Conservation (phyloP, 2,797 vertebrate genomes). For the Saxicola maurus region DNA sequence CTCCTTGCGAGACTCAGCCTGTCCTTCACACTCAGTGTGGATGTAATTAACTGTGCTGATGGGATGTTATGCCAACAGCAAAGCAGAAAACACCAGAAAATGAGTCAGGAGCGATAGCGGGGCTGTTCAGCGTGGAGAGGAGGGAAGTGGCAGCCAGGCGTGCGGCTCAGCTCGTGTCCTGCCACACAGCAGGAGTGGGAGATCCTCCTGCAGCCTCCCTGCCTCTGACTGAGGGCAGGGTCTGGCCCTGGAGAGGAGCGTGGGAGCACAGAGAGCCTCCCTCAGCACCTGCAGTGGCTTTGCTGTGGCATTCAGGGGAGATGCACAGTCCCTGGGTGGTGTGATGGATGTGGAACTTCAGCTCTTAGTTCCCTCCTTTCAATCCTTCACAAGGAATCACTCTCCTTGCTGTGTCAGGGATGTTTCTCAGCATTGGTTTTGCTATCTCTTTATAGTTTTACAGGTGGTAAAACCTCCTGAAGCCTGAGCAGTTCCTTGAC, state of each 20-base stretch:
- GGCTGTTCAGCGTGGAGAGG: neutral
- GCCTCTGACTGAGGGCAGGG: neutral
- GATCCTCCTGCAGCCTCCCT: neutral
- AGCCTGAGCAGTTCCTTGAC: neutral
- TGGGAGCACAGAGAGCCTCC: neutral
- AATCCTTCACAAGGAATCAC: neutral
- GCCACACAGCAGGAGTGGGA: neutral
- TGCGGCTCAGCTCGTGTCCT: neutral
- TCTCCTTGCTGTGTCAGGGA: neutral
- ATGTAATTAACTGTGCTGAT: constrained; percentile 73
- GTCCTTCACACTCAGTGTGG: constrained; percentile 72
- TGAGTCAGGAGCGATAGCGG: constrained; percentile 7
- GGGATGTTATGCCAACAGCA: constrained; percentile 69
- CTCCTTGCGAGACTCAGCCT: constrained; percentile 60
- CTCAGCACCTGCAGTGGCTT: rapidly evolving
- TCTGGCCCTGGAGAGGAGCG: neutral
- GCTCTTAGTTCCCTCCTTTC: neutral
- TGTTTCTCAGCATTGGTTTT: neutral
- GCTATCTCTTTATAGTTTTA: neutral
- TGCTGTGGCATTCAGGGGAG: neutral
- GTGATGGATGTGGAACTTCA: neutral
- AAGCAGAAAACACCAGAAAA: constrained; percentile 63
- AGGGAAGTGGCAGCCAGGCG: neutral
- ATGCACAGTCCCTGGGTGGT: neutral
- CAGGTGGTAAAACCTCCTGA: neutral